phyloP scores from a whole-genome alignment of 92 coral and sea anemone genomes.

The Phenganax marumi region DNA sequence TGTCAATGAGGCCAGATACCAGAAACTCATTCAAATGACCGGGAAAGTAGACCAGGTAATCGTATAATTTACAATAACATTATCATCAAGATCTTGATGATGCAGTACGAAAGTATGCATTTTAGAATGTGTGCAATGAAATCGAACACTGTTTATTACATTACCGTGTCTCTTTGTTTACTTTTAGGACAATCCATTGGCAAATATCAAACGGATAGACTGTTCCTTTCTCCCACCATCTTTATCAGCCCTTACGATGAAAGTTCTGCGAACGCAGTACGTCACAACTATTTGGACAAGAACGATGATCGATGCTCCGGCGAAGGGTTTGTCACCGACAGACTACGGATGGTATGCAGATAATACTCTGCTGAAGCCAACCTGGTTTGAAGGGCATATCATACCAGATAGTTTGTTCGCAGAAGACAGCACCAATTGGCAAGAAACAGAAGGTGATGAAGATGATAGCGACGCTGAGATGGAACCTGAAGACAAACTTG shows the following conservation, averaged over 20 bases:
- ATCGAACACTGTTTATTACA: not conserved
- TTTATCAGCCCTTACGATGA: not conserved
- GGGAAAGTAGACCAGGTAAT: constrained; percentile 18
- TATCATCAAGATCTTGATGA: not conserved
- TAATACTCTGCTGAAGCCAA: constrained; percentile 5
- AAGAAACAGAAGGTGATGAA: not conserved
- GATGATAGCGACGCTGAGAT: not conserved
- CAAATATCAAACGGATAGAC: constrained; percentile 15
- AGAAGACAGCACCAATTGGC: not conserved
- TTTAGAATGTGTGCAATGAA: too few species aligned
- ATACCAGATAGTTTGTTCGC: constrained; percentile 9
- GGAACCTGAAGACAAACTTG: constrained; percentile 1
- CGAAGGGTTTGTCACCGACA: constrained; percentile 1
- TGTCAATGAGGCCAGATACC: constrained; percentile 4
- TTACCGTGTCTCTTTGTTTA: not conserved
- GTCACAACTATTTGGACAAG: constrained; percentile 10
- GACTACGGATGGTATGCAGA: constrained; percentile 9
- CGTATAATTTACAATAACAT: not conserved
- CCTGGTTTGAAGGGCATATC: constrained; percentile 13
- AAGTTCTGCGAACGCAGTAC: constrained; percentile 20
- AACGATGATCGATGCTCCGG: not conserved
- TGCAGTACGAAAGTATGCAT: not conserved
- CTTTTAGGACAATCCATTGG: not conserved
- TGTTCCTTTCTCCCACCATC: constrained; percentile 4
- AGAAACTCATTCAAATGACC: constrained; percentile 10